phyloP scores from a whole-genome alignment of 2,797 vertebrate genomes.

The Macrochelys suwanniensis region DNA sequence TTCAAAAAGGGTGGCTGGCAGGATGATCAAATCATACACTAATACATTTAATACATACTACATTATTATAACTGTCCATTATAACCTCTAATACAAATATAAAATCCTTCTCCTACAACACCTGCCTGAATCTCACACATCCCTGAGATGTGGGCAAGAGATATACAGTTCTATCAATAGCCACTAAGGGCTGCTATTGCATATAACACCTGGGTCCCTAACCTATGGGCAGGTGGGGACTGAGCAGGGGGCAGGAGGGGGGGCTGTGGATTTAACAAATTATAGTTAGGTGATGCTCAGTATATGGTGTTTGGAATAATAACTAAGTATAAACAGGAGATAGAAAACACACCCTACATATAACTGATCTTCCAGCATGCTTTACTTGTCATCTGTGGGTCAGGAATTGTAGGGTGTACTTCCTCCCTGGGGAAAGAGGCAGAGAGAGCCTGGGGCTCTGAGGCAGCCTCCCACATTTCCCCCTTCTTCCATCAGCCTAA shows the following conservation, averaged over 20 bases:
- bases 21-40: too few relatives aligned
- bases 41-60: too few relatives aligned
- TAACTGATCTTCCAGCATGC: background rate
- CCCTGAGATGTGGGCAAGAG: constrained; percentile 33
- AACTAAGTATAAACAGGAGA: constrained; percentile 22
- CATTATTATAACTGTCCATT: too few relatives aligned
- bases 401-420: too few relatives aligned
- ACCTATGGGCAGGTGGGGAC: background rate
- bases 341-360: constrained; percentile 25
- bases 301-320: constrained; percentile 31
- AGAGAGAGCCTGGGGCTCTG: too few relatives aligned
- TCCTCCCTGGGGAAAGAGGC: too few relatives aligned
- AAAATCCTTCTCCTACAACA: too few relatives aligned
- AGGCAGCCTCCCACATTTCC: too few relatives aligned
- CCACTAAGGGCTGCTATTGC: background rate
- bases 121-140: constrained; percentile 26
- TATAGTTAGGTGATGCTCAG: constrained; percentile 18
- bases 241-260: background rate
- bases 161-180: constrained; percentile 13
- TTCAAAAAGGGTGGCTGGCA: too few relatives aligned
- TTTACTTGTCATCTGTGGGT: background rate
- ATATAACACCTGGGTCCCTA: background rate
- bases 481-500: too few relatives aligned
- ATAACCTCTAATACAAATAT: too few relatives aligned
- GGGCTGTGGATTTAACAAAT: constrained; percentile 22